Base-by-base conservation (phyloP, 2,888 invertebrate species). In the Empis stercorea region DNA sequence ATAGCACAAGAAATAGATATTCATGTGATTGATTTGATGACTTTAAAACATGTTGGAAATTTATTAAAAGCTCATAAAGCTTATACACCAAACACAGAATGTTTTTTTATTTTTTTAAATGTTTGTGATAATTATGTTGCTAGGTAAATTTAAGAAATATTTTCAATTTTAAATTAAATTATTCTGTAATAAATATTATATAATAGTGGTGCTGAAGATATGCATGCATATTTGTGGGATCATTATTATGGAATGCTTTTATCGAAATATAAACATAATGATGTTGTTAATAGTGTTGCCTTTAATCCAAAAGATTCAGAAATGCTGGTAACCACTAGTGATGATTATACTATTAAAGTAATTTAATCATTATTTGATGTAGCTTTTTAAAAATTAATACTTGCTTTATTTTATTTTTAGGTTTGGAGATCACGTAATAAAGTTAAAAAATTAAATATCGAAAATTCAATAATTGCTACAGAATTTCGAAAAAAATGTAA, bases 1-100 rank as follows among this genome's bases (percentile, higher is more conserved):
- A 86, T 87, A 55, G 87, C 87, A 11, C 83, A 86, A 67, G 86
- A 87, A 72, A 87, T 88, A 45, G 87, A 88, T 60, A 84, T 89
- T 54, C 87, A 87, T 59, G 87, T 88, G 1, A 87, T 88, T 56
- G 88, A 89, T 69, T 71, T 89, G 53, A 76, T 78, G 48, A 84
- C 81, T 0, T 70, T 87, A 50, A 78, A 80, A 59, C 78, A 78
- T 62, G 84, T 87, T 5, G 87, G 87, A 5, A 82, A 79, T 48
- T n/a, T 87, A 80, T 64, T 85, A 27, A 72, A 84, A 49, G 77
- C 85, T 1, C 87, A 87, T 63, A 83, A 83, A 62, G 87, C 86
- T 1, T 89, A 84, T 62, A 87, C 87, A 3, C 81, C 86, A 2
- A 86, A 86, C 60, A 84, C 84, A 47, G 86, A 87, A 60, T 88